Evolutionary conservation across 2,797 vertebrate genomes (phyloP), one percentile per base, ranked within the genome.

Genomic region (Manis pentadactyla): DNA sequence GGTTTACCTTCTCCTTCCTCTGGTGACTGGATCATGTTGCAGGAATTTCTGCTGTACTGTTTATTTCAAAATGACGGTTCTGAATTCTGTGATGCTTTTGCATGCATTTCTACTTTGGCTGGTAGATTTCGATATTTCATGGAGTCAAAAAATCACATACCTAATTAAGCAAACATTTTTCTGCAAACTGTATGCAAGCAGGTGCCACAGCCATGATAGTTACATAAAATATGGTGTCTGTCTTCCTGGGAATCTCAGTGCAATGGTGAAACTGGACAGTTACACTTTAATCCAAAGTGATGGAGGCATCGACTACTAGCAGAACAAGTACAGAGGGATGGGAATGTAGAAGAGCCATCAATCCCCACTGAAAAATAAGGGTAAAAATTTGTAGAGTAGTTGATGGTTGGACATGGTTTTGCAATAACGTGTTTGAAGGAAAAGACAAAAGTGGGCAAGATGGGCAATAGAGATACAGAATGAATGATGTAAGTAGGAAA

Each of bases 141-240:
- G 11, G 7, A 37, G 11, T 42, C 4, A 78, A 85, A 78, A 81
- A 78, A 66, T 61, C 64, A 88, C 27, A 7, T 42, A 59, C 13
- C 64, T 81, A 92, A 53, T 92, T 93, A n/a, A 66, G 29, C 5
- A 68, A 84, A 79, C 18, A 73, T 46, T 95, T 95, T 81, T 71
- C 15, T 55, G 11, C 15, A 91, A 25, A 2, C 12, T 61, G 9
- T 79, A 23, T 87, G 29, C 46, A 73, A 55, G 14, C 17, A 31
- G 18, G 6, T 79, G 15, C 19, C 8, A 2, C 3, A 94, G 53
- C 11, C 55, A 37, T 55, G 71, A 71, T 66, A 55, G 73, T 69
- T n/a, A 85, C 21, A 46, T 64, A 59, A 77, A 74, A 46, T 78
- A 25, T 39, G 21, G 15, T 68, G 87, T 83, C 39, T 87, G 29